These are phyloP conservation scores for Subacronicta megacephala DNA, from an alignment of 2,888 invertebrate genomes.

Conservation along the genomic window DNA sequence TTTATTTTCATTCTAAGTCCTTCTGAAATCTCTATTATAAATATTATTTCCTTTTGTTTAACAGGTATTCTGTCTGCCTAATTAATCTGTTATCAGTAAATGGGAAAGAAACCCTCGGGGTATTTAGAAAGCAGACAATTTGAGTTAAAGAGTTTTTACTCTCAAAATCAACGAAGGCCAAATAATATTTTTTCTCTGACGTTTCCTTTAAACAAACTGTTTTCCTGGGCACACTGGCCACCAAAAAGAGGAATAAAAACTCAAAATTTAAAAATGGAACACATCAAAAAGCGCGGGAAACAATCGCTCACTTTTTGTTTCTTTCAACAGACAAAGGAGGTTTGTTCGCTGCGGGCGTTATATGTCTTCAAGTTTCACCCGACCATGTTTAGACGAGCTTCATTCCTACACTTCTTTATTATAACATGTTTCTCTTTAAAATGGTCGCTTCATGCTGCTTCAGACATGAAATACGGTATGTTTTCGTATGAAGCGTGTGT, in stretches of 20 bases:
- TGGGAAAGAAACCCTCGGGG: slow-evolving; percentile 7
- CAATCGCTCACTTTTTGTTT: slow-evolving; percentile 81
- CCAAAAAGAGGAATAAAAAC: slow-evolving; percentile 42
- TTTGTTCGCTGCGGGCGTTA: slow-evolving; percentile 75
- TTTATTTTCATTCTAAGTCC: slow-evolving; percentile 28
- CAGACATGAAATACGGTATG: slow-evolving; percentile 76
- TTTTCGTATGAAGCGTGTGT: slow-evolving; percentile 73
- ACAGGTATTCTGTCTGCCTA: slow-evolving; percentile 20
- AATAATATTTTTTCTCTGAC: slow-evolving; percentile 9
- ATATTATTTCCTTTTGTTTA: slow-evolving; percentile 21
- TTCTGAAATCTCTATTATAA: slow-evolving; percentile 3
- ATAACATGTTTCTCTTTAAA: slow-evolving; percentile 60
- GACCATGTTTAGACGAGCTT: slow-evolving; percentile 68
- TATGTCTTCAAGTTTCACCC: slow-evolving; percentile 68
- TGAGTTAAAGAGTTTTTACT: slow-evolving; percentile 13
- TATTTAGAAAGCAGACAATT: slow-evolving; percentile 14
- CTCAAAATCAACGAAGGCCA: slow-evolving; percentile 17
- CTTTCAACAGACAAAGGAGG: slow-evolving; percentile 77
- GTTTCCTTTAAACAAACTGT: slow-evolving; percentile 17
- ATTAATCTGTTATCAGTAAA: slow-evolving; percentile 35
- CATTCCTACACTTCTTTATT: slow-evolving; percentile 48
- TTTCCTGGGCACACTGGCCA: slow-evolving; percentile 51
- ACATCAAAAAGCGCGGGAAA: slow-evolving; percentile 72
- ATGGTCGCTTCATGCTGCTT: slow-evolving; percentile 75
- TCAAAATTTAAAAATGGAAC: slow-evolving; percentile 60